Evolutionary conservation across 2,113 vertebrate genomes (phyloP), one percentile per base, ranked within the genome.

Genomic region (Campylomormyrus tamandua): DNA sequence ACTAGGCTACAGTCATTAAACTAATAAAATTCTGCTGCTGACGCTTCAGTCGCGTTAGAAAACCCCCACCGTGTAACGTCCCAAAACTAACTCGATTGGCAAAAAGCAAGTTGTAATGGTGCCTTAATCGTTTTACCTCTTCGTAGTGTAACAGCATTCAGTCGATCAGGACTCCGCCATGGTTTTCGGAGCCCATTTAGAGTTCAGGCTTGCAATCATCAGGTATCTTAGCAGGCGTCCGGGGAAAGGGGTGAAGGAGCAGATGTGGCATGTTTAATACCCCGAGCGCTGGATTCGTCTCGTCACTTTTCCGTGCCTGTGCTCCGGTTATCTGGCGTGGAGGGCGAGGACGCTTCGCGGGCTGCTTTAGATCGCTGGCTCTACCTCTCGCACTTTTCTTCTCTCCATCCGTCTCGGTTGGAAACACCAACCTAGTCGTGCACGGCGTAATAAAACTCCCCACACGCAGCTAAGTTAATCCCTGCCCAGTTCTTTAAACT

Each of bases 171-270:
- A 19, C 45, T 88, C 56, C 35, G 39, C 39, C 35, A 88, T 52
- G 87, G 45, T 74, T 42, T 77, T 49, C 39, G 27, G 24, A 24
- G n/a, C 62, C 58, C 62, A 74, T 48, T 42, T 15, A 42, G 31
- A 74, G 42, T 88, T 88, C n/a, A 17, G 11, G 49, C 88, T 45
- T 88, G 62, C 24, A 77, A 74, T 58, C 88, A 88, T 88, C 88
- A 88, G 46, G 88, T 77, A 74, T 50, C 42, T 70, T 74, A 74
- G 39, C 87, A 11, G 42, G 45, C 53, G 27, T 42, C 83, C 35
- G 74, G 35, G 35, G 7, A 21, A 48, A 17, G 21, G 42, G 21
- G 15, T 39, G 42, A 10, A 10, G 9, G 42, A 84, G 3, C 45
- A 9, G 39, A 1, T 45, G 45, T 24, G 42, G 35, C 74, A 42